Conservation (phyloP, 2,888 invertebrate genomes). For the Parthenolecanium corni region DNA sequence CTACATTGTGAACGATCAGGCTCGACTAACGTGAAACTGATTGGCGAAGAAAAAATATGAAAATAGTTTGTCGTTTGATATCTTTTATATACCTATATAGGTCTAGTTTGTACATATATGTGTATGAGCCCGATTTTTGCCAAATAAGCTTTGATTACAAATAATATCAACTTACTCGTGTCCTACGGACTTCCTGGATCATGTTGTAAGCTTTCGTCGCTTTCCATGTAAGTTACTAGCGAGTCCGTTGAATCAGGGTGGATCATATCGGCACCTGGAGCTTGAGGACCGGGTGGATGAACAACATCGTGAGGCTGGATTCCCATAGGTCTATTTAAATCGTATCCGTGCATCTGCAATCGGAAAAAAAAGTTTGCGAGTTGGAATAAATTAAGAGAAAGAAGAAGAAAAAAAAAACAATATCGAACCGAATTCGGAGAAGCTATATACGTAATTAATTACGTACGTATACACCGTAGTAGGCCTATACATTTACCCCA, state of each 20-base stretch:
- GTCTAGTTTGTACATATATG: too few relatives aligned
- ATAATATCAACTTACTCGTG: too few relatives aligned
- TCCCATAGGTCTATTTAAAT: slow-evolving; percentile 47
- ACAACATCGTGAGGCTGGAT: slow-evolving; percentile 38
- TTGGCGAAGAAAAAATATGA: too few relatives aligned
- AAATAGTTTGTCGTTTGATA: too few relatives aligned
- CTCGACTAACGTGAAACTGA: too few relatives aligned
- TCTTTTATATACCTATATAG: too few relatives aligned
- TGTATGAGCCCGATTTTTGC: too few relatives aligned
- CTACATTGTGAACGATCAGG: too few relatives aligned
- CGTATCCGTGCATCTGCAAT: slow-evolving; percentile 80
- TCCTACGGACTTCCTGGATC: slow-evolving; percentile 46
- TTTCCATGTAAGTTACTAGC: slow-evolving; percentile 85
- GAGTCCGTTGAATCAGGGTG: slow-evolving; percentile 76
- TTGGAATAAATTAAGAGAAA: background rate
- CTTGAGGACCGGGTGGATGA: slow-evolving; percentile 47
- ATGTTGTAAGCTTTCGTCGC: slow-evolving; percentile 55
- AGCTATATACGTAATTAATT: background rate
- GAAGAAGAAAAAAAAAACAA: background rate
- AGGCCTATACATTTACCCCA: too few relatives aligned
- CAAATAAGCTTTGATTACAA: too few relatives aligned
- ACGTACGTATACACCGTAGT: too few relatives aligned
- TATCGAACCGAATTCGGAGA: background rate
- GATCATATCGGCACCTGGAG: slow-evolving; percentile 38
- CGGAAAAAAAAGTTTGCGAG: background rate